These are phyloP conservation scores for Catocala sponsa DNA, from an alignment of 2,888 invertebrate genomes.

Conservation along the genomic window DNA sequence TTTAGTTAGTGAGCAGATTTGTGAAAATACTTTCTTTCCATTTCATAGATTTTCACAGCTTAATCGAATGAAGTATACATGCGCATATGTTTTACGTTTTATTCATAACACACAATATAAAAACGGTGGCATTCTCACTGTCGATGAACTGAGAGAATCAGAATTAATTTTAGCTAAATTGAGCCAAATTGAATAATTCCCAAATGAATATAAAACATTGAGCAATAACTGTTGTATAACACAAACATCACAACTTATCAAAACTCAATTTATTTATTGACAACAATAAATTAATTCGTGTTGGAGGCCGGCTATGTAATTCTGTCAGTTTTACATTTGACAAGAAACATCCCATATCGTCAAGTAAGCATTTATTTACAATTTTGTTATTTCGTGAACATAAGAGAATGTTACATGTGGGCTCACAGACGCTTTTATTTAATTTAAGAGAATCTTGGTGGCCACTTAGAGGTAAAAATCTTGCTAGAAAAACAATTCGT, in stretches of 20 bases:
- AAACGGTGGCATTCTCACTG: constrained; percentile 12
- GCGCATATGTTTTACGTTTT: no score
- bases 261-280: constrained; percentile 13
- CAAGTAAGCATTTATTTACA: no score
- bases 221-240: neutral
- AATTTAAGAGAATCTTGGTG: constrained; percentile 15
- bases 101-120: no score
- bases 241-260: constrained; percentile 1
- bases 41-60: no score
- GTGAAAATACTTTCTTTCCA: no score
- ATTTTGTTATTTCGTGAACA: constrained; percentile 6
- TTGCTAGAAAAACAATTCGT: no score
- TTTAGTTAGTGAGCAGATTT: no score
- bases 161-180: constrained; percentile 9
- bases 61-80: no score
- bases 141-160: constrained; percentile 16
- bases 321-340: no score
- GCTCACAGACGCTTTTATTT: constrained; percentile 8
- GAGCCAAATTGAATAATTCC: constrained; percentile 7
- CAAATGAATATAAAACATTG: constrained; percentile 13
- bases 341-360: constrained; percentile 11
- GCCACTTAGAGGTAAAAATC: constrained; percentile 7
- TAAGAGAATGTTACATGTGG: no score
- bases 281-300: constrained; percentile 1
- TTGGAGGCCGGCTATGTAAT: constrained; percentile 7